A percentile compares a stretch with the other conserved stretches of the same genome.
Conservation (phyloP, 2,113 vertebrate species). For the Prunella fulvescens region DNA sequence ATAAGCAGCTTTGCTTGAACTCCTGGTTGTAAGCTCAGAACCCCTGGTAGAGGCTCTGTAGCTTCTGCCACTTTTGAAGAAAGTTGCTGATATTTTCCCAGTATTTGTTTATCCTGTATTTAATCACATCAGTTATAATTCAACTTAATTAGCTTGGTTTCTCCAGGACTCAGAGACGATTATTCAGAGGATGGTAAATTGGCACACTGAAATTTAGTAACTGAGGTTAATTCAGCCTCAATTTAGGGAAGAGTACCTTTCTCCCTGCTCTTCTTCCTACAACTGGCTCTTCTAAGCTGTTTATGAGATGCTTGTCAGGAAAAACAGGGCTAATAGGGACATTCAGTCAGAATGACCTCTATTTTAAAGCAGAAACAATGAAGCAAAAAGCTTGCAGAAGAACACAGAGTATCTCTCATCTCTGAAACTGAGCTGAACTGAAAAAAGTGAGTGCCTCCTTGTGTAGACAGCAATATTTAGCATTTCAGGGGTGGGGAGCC, state of each 20-base stretch:
- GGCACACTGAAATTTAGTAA: background rate
- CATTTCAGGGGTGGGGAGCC: background rate
- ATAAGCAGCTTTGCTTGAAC: background rate
- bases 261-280: background rate
- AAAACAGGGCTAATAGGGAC: background rate
- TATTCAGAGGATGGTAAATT: background rate
- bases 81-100: background rate
- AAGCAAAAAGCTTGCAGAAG: background rate
- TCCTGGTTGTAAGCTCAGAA: background rate
- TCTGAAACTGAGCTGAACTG: background rate
- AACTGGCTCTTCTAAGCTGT: background rate
- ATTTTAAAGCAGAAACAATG: background rate
- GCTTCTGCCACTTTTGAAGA: background rate
- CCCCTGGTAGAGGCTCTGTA: background rate
- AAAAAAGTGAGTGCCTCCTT: background rate
- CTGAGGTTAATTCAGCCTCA: background rate
- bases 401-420: background rate
- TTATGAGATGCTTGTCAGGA: background rate
- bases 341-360: background rate
- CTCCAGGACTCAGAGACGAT: background rate
- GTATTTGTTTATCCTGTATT: background rate
- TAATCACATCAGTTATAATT: background rate
- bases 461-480: background rate
- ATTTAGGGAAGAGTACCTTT: background rate
- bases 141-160: background rate